A percentile compares a stretch with the other conserved stretches of the same genome.
These are phyloP conservation scores for Lumbricus terrestris DNA, from an alignment of 2,888 invertebrate genomes.

Conservation along the genomic window DNA sequence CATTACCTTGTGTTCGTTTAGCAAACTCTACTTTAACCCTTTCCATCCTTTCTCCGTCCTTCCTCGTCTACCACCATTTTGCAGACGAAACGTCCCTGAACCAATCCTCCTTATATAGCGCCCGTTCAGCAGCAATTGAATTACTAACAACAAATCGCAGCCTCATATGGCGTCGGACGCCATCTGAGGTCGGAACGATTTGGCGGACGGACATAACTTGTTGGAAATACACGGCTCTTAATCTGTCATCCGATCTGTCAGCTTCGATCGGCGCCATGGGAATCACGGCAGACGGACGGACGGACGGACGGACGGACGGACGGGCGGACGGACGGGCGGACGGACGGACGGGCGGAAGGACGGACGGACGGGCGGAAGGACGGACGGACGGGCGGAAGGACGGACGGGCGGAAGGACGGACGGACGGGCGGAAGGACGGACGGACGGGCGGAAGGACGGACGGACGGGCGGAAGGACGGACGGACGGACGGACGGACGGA, in stretches of 20 bases:
- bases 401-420: background rate
- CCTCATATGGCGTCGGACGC: background rate
- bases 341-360: background rate
- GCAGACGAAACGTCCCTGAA: background rate
- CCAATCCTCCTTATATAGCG: background rate
- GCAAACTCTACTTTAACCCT: background rate
- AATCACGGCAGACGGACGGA: background rate
- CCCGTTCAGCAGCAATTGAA: background rate
- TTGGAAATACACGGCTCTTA: background rate
- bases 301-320: background rate
- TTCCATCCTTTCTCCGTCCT: background rate
- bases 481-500: background rate
- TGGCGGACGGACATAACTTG: background rate
- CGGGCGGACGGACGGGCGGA: background rate
- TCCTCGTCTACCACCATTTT: background rate
- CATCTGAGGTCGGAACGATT: too few species aligned
- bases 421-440: background rate
- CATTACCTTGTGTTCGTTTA: background rate
- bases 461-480: background rate
- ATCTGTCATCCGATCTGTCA: background rate
- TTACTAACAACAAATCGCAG: background rate
- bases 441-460: background rate
- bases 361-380: background rate
- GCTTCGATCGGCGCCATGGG: background rate
- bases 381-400: background rate